A percentile compares a stretch with the other conserved stretches of the same genome.
phyloP scores from a whole-genome alignment of 2,113 vertebrate genomes.

The Columbina picui region DNA sequence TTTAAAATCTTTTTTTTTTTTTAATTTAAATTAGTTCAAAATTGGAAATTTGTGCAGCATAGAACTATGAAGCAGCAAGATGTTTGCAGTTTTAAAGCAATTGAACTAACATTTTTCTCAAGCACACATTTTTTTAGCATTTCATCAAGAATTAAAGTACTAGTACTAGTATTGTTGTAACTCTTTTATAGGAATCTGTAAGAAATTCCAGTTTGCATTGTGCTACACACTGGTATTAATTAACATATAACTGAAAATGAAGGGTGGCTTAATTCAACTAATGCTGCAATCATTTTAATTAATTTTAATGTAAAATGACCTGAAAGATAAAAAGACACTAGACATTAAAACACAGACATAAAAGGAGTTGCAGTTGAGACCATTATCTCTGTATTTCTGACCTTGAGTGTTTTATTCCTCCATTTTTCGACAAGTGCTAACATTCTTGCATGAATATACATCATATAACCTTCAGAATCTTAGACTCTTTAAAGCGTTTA shows the following conservation, averaged over 20 bases:
- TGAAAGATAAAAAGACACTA: background rate
- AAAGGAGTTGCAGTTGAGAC: background rate
- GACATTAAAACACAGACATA: background rate
- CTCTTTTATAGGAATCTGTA: background rate
- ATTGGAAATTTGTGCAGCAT: background rate
- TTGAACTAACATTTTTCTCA: background rate
- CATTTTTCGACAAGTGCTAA: background rate
- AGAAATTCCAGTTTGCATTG: background rate
- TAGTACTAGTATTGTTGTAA: background rate
- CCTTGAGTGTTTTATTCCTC: background rate
- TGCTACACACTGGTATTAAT: background rate
- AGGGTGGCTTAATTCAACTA: conserved; percentile 7
- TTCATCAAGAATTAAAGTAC: background rate
- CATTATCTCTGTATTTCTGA: background rate
- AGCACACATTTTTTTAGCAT: background rate
- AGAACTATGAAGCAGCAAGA: background rate
- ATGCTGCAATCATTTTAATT: background rate
- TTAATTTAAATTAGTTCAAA: background rate
- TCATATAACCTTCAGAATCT: background rate
- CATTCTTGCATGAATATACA: background rate
- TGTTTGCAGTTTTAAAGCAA: background rate
- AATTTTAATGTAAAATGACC: background rate
- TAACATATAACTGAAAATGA: background rate
- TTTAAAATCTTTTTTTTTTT: background rate
- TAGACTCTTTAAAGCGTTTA: background rate